Evolutionary conservation across 2,888 invertebrate genomes (phyloP).

Genomic region (Acanthacorydalis orientalis): DNA sequence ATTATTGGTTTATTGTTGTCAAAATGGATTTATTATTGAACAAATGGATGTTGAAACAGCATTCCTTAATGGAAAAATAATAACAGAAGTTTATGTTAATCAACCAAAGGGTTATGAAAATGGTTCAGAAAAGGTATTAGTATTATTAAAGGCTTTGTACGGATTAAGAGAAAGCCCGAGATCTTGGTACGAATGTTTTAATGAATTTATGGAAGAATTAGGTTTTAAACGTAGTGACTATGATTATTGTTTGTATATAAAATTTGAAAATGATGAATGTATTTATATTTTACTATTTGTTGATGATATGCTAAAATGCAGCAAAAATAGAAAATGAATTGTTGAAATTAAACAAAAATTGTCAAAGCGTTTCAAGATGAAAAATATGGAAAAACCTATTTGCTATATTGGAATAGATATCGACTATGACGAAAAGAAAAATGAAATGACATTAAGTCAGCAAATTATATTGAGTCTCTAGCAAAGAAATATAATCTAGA

Average conservation of each 20-base stretch:
- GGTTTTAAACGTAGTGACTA: constrained; percentile 6
- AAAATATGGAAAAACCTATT: neutral
- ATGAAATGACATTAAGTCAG: constrained; percentile 15
- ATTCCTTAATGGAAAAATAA: constrained; percentile 9
- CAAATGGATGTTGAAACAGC: constrained; percentile 11
- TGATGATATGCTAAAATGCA: constrained; percentile 6
- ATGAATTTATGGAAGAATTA: constrained; percentile 9
- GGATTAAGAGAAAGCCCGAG: constrained; percentile 12
- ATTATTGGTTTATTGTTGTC: constrained; percentile 4
- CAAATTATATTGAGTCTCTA: constrained; percentile 13
- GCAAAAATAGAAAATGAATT: neutral
- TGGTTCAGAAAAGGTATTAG: constrained; percentile 8
- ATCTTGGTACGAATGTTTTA: constrained; percentile 12
- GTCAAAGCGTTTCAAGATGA: constrained; percentile 3
- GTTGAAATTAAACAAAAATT: neutral
- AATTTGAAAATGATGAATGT: neutral
- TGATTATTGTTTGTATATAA: constrained; percentile 8
- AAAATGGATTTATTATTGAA: constrained; percentile 8
- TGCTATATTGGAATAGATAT: constrained; percentile 14
- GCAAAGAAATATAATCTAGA: constrained; percentile 12
- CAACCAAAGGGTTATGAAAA: constrained; percentile 10
- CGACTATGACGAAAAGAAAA: constrained; percentile 10
- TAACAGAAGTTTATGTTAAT: constrained; percentile 9
- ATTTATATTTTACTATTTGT: constrained; percentile 6
- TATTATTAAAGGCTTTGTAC: constrained; percentile 11